Percentiles rank a stretch among this genome's conserved stretches.
Conservation (phyloP, 2,888 invertebrate genomes). For the Hartigia nigra region DNA sequence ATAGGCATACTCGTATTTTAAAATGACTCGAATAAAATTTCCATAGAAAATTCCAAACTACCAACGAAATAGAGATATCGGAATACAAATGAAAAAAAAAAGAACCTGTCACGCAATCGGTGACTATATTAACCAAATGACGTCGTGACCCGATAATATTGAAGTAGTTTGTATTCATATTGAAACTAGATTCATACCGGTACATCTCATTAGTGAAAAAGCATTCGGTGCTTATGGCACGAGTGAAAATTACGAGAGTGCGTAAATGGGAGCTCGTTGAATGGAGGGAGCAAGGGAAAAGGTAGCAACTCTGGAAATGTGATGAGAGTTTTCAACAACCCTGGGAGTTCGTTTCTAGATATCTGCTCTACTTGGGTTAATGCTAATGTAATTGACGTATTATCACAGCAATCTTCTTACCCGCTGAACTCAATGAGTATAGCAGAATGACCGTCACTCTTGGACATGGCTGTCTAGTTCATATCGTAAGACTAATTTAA, state of each 20-base stretch:
- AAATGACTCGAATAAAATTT: neutral
- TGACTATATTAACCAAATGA: neutral
- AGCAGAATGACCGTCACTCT: neutral
- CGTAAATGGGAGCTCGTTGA: neutral
- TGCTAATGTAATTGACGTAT: conserved; percentile 17
- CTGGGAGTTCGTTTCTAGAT: neutral
- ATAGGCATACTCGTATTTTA: neutral
- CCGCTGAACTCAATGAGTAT: neutral
- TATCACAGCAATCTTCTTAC: conserved; percentile 9
- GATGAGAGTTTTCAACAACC: neutral
- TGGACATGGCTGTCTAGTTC: neutral
- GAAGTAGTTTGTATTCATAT: neutral
- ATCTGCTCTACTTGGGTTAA: neutral
- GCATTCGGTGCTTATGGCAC: neutral
- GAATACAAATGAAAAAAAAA: neutral
- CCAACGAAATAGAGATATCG: neutral
- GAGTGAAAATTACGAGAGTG: neutral
- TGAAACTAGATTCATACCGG: neutral
- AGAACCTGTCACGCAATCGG: neutral
- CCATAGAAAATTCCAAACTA: neutral
- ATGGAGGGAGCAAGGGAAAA: neutral
- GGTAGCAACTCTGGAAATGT: neutral
- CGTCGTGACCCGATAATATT: neutral
- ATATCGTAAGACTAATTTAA: neutral
- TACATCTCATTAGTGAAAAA: neutral